Conservation (phyloP, 2,888 invertebrate genomes). For the Steinernema carpocapsae region DNA sequence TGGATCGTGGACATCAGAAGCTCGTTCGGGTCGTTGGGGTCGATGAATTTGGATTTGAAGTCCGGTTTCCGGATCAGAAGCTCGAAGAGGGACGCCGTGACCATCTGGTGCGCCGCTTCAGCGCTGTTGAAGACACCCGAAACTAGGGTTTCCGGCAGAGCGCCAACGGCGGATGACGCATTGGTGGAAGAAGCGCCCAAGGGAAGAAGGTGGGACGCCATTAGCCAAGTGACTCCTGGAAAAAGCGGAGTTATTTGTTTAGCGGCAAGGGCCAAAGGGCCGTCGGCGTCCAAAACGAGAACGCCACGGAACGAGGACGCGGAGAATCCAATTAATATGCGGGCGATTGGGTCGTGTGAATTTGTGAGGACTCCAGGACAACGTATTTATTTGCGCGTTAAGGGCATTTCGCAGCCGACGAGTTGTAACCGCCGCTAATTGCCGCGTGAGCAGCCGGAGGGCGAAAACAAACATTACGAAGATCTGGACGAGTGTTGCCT, state of each 20-base stretch:
- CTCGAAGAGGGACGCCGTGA: conserved; percentile 18
- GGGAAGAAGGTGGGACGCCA: conserved; percentile 30
- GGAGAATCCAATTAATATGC: conserved; percentile 24
- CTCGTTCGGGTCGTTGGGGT: neutral
- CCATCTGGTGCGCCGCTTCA: neutral
- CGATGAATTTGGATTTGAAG: conserved; percentile 26
- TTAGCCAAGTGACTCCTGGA: conserved; percentile 18
- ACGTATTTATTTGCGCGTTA: neutral
- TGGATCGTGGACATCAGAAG: conserved; percentile 7
- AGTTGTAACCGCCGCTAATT: neutral
- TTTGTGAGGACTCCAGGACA: conserved; percentile 5
- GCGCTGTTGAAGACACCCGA: neutral
- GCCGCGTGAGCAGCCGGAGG: neutral
- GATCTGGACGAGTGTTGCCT: neutral
- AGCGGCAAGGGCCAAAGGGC: neutral
- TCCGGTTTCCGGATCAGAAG: conserved; percentile 29
- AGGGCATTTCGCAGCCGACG: neutral
- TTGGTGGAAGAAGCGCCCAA: neutral
- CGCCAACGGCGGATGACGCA: neutral
- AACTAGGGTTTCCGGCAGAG: neutral
- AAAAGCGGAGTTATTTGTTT: conserved; percentile 28
- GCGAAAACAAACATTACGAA: neutral
- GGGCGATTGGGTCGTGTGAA: neutral
- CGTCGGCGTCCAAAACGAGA: neutral
- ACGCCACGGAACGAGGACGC: neutral